Evolutionary conservation across 2,888 invertebrate species (phyloP), one percentile per base, ranked within the genome.

Genomic region (Synanthedon myopaeformis): DNA sequence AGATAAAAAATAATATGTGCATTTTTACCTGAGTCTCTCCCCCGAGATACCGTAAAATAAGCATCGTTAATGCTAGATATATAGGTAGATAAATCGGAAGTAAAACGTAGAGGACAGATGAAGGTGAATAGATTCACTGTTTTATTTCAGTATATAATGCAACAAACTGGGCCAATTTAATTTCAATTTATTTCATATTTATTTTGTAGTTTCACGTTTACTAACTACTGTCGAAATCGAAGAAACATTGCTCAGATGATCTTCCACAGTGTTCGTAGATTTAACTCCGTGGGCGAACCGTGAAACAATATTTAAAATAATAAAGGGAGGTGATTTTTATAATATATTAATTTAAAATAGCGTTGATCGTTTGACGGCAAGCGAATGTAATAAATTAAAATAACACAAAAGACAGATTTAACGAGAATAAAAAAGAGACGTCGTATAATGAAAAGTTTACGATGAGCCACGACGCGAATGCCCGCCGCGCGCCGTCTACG

Each of bases 401-500:
- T 59, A 64, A 74, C 70, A 76, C 78, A 78, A 82, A 79, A 79
- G 71, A 76, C 66, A 66, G 61, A 73, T 70, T 35, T 73, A 74
- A 70, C 73, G 67, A 60, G 70, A 72, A 76, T 82, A 78, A 82
- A 82, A 23, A 81, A 73, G 70, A 76, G 72, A 75, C 73, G 79
- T 82, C 81, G 73, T 83, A 79, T 76, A 77, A 73, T 81, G 76
- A 80, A 76, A 78, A 82, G 75, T 82, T 83, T 83, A 84, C 74
- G 82, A 81, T 76, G 67, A 64, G 64, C 35, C 35, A 35, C 35
- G 35, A 35, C 35, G 35, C 35, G 35, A 35, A 35, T 10, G 35
- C 61, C 64, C 68, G 74, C 77, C 76, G 79, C 75, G 70, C 79
- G 78, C 77, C 72, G 82, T 84, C 85, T 84, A 79, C 85, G 79